phyloP scores from a whole-genome alignment of 2,888 invertebrate species.

The Calameuta filiformis region DNA sequence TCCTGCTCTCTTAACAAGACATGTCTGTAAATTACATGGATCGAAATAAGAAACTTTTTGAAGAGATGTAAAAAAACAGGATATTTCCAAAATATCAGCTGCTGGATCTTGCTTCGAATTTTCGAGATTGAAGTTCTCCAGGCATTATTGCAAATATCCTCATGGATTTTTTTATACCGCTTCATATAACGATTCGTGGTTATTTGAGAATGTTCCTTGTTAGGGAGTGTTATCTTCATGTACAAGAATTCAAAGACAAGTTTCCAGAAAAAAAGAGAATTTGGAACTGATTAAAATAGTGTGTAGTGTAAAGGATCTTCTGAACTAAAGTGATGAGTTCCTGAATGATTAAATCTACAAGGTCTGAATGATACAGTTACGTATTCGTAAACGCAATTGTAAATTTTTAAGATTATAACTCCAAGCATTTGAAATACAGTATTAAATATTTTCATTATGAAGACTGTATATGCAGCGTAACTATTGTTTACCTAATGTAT shows the following conservation, averaged over 20 bases:
- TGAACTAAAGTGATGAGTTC: not conserved
- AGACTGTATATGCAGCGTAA: not conserved
- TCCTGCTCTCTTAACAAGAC: not conserved
- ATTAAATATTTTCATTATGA: not conserved
- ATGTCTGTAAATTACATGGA: not conserved
- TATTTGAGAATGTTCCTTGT: not conserved
- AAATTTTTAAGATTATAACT: not conserved
- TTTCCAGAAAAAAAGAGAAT: not conserved
- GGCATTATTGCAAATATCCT: not conserved
- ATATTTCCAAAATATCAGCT: not conserved
- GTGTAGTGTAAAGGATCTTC: not conserved
- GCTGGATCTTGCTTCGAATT: not conserved
- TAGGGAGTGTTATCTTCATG: not conserved
- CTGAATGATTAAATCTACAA: not conserved
- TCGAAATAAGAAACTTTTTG: not conserved
- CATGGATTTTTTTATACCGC: not conserved
- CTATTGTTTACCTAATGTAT: not conserved
- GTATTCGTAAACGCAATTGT: slow-evolving; percentile 6
- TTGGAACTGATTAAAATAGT: not conserved
- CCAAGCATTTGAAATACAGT: not conserved
- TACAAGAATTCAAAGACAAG: not conserved
- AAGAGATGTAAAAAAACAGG: not conserved
- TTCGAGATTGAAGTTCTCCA: not conserved
- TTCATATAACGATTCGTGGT: not conserved
- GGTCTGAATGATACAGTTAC: not conserved